These are phyloP conservation scores for Drosophila mauritiana DNA, from an alignment of 1,140 invertebrate genomes.

Conservation along the genomic window DNA sequence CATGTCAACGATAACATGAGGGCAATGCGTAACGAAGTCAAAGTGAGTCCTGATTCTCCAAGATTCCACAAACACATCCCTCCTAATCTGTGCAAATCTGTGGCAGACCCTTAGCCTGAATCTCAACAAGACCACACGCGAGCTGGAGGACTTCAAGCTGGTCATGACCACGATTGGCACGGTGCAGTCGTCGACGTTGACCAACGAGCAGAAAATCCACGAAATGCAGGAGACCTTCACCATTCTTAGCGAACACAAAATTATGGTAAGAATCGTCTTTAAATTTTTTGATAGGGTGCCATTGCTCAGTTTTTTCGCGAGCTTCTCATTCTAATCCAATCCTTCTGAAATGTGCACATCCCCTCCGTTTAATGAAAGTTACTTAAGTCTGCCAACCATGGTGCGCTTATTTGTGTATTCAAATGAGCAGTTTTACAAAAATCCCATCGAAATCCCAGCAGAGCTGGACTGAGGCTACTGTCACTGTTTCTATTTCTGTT, in stretches of 20 bases:
- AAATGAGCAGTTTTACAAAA: constrained; percentile 82
- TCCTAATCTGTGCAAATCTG: constrained; percentile 37
- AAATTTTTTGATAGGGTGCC: neutral
- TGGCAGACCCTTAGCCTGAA: constrained; percentile 86
- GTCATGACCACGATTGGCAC: constrained; percentile 92
- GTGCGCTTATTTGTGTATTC: constrained; percentile 75
- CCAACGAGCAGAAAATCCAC: constrained; percentile 90
- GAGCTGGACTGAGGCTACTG: constrained; percentile 25
- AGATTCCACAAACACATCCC: neutral
- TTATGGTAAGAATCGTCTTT: constrained; percentile 84
- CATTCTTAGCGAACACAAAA: constrained; percentile 86
- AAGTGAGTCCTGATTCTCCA: constrained; percentile 53
- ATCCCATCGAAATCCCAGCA: constrained; percentile 52
- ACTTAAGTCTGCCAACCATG: constrained; percentile 45
- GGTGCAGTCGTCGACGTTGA: constrained; percentile 90
- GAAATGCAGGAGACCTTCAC: constrained; percentile 88
- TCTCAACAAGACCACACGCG: constrained; percentile 89
- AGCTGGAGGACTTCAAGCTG: constrained; percentile 92
- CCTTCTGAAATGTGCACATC: constrained; percentile 30
- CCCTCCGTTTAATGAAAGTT: constrained; percentile 55
- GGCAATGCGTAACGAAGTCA: constrained; percentile 86
- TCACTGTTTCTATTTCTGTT: constrained; percentile 67
- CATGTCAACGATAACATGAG: constrained; percentile 88
- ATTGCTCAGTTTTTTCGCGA: neutral
- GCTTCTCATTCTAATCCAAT: constrained; percentile 23